These are phyloP conservation scores for Chrysodeixis includens DNA, from an alignment of 2,888 invertebrate genomes.

Conservation along the genomic window DNA sequence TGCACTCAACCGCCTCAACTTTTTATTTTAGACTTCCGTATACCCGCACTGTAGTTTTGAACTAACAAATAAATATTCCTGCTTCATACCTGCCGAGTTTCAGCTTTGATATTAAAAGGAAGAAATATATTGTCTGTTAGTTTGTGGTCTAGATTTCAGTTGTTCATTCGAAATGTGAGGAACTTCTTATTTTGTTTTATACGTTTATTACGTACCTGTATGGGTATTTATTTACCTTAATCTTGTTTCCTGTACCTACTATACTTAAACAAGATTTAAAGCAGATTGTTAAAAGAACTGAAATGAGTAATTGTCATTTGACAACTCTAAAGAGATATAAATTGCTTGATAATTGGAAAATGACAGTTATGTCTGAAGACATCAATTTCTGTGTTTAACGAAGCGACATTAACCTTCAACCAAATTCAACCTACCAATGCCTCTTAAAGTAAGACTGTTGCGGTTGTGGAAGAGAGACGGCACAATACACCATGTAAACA, in stretches of 20 bases:
- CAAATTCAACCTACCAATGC: no score
- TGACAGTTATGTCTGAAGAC: not conserved
- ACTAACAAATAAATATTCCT: slow-evolving; percentile 45
- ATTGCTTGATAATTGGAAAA: slow-evolving; percentile 8
- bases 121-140: slow-evolving; percentile 10
- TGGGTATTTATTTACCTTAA: not conserved
- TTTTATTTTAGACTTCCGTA: slow-evolving; percentile 60
- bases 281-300: not conserved
- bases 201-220: not conserved
- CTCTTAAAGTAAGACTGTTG: no score
- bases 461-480: no score
- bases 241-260: not conserved
- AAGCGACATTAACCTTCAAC: not conserved
- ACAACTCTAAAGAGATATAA: not conserved
- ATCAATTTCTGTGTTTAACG: slow-evolving; percentile 2
- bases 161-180: slow-evolving; percentile 1
- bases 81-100: slow-evolving; percentile 18
- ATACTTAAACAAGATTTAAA: not conserved
- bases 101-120: slow-evolving; percentile 17
- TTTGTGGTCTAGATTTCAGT: not conserved
- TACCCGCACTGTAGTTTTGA: slow-evolving; percentile 35
- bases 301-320: not conserved
- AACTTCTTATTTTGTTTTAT: not conserved
- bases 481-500: no score
- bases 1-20: slow-evolving; percentile 49